Percentiles rank a stretch among this genome's conserved stretches.
These are phyloP conservation scores for Diabrotica undecimpunctata DNA, from an alignment of 1,140 invertebrate species.

Conservation along the genomic window DNA sequence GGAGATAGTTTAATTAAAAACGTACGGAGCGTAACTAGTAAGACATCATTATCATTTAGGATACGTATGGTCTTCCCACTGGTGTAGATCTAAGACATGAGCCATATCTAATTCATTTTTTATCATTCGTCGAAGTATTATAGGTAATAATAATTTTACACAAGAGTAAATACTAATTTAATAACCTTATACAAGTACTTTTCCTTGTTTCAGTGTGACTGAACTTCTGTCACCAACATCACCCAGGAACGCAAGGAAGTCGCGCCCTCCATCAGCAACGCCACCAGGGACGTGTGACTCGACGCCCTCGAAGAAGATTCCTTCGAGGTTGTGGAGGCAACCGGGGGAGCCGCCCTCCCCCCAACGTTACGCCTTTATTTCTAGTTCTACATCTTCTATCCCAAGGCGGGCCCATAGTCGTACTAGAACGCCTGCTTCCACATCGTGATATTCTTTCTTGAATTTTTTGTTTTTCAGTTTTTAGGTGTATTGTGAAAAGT, in stretches of 20 bases:
- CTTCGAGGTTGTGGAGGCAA: constrained; percentile 30
- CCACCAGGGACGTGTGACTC: not conserved
- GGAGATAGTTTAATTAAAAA: not conserved
- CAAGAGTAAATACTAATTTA: no score
- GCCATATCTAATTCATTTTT: no score
- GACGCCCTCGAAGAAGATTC: constrained; percentile 11
- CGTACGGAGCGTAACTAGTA: no score
- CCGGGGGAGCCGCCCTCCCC: constrained; percentile 33
- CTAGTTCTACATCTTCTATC: constrained; percentile 19
- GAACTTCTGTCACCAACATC: constrained; percentile 19
- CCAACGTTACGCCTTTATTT: constrained; percentile 17
- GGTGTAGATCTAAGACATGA: no score
- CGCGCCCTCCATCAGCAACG: not conserved
- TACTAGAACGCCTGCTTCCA: constrained; percentile 26
- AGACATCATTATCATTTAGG: no score
- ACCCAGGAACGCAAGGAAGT: not conserved
- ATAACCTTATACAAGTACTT: no score
- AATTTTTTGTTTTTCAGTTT: constrained; percentile 7
- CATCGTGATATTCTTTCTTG: constrained; percentile 22
- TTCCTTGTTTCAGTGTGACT: constrained; percentile 36
- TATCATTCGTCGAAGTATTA: no score
- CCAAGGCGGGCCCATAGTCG: constrained; percentile 29
- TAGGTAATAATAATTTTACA: no score
- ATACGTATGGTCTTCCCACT: no score
- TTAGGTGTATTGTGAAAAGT: not conserved